Conservation (phyloP, 2,113 vertebrate species). For the Psammodynastes pulverulentus region DNA sequence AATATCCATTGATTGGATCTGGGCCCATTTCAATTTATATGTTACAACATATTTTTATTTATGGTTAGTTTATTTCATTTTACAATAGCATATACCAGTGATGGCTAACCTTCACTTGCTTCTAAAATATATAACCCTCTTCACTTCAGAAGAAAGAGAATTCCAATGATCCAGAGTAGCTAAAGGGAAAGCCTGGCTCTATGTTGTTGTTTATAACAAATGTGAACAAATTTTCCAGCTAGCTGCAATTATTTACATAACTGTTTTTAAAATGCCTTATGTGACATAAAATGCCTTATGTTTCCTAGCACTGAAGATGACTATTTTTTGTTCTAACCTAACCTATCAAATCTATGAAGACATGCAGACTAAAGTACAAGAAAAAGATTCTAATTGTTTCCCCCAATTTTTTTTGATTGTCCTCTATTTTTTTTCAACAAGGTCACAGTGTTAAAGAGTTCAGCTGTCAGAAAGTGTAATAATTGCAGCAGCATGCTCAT, state of each 20-base stretch:
- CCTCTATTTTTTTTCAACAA: neutral
- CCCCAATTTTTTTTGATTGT: neutral
- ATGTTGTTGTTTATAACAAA: neutral
- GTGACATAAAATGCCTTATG: neutral
- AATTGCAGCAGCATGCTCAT: neutral
- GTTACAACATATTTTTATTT: neutral
- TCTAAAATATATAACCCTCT: neutral
- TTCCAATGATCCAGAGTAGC: neutral
- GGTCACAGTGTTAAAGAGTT: neutral
- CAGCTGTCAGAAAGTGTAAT: neutral
- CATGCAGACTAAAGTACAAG: neutral
- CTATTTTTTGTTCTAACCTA: neutral
- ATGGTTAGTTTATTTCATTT: neutral
- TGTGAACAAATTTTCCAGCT: neutral
- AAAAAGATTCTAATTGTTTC: neutral
- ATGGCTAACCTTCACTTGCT: neutral
- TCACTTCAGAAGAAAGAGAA: neutral
- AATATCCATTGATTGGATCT: neutral
- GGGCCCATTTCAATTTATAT: neutral
- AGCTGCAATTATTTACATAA: neutral
- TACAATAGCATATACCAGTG: neutral
- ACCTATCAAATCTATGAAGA: neutral
- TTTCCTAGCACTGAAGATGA: neutral
- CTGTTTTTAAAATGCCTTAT: neutral
- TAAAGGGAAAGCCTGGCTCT: neutral